Evolutionary conservation across 2,797 vertebrate species (phyloP).

Genomic region (Pampus argenteus): DNA sequence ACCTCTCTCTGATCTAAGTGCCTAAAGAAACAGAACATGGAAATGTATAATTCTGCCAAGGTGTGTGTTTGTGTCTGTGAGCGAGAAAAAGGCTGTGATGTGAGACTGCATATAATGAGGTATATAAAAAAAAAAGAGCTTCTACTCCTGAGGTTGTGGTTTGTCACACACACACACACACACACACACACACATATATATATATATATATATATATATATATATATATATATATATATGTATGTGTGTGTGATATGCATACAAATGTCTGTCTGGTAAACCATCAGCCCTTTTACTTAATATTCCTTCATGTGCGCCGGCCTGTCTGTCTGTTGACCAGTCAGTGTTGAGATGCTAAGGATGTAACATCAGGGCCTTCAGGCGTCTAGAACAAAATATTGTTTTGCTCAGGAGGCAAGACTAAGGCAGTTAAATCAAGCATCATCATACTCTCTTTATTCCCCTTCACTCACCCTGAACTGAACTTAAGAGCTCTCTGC

Average conservation of each 20-base stretch:
- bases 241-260: conserved; percentile 48
- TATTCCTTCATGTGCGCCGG: conserved; percentile 49
- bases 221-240: conserved; percentile 23
- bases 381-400: conserved; percentile 46
- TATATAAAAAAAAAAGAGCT: conserved; percentile 60
- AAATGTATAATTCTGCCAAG: conserved; percentile 51
- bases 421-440: conserved; percentile 66
- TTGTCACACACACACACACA: too few relatives aligned
- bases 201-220: conserved; percentile 24
- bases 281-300: conserved; percentile 55
- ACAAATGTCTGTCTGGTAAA: conserved; percentile 56
- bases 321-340: conserved; percentile 49
- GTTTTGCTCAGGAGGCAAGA: conserved; percentile 61
- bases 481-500: conserved; percentile 56
- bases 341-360: conserved; percentile 28
- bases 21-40: conserved; percentile 67
- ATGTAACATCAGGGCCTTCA: conserved; percentile 39
- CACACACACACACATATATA: too few relatives aligned
- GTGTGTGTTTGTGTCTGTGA: conserved; percentile 38
- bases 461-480: conserved; percentile 40
- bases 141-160: conserved; percentile 40
- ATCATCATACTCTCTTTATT: conserved; percentile 65
- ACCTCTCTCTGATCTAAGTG: conserved; percentile 52
- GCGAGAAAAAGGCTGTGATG: conserved; percentile 32
- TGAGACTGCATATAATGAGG: conserved; percentile 57